Evolutionary conservation across 2,797 vertebrate species (phyloP).

Genomic region (Avahi laniger): DNA sequence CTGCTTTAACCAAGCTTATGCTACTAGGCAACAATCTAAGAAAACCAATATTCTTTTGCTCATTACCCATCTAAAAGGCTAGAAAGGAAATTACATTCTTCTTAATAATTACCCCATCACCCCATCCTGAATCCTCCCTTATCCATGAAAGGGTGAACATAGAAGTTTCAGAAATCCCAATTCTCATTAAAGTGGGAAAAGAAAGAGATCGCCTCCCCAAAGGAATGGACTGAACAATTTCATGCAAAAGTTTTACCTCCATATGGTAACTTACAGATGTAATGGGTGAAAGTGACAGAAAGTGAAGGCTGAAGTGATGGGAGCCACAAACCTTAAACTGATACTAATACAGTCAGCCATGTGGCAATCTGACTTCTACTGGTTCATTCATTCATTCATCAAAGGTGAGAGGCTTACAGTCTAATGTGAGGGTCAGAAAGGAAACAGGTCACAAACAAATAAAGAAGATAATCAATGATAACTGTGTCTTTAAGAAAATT

Average conservation of each 20-base stretch:
- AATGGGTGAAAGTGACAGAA: not conserved
- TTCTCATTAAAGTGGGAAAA: slow-evolving; percentile 3
- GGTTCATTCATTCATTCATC: not conserved
- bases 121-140: slow-evolving; percentile 26
- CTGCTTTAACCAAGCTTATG: slow-evolving; percentile 44
- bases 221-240: not conserved
- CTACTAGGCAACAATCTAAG: slow-evolving; percentile 62
- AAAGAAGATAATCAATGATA: not conserved
- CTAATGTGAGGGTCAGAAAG: not conserved
- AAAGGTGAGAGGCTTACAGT: not conserved
- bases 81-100: slow-evolving; percentile 56
- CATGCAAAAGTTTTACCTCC: not conserved
- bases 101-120: slow-evolving; percentile 36
- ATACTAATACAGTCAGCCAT: not conserved
- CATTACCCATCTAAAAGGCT: slow-evolving; percentile 65
- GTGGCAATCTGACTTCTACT: not conserved
- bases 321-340: not conserved
- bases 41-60: slow-evolving; percentile 58
- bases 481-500: not conserved
- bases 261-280: not conserved
- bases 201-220: not conserved
- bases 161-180: not conserved
- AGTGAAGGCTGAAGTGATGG: not conserved
- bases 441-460: not conserved
- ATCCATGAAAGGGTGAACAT: not conserved